phyloP scores from a whole-genome alignment of 2,797 vertebrate genomes.

The Artibeus lituratus region DNA sequence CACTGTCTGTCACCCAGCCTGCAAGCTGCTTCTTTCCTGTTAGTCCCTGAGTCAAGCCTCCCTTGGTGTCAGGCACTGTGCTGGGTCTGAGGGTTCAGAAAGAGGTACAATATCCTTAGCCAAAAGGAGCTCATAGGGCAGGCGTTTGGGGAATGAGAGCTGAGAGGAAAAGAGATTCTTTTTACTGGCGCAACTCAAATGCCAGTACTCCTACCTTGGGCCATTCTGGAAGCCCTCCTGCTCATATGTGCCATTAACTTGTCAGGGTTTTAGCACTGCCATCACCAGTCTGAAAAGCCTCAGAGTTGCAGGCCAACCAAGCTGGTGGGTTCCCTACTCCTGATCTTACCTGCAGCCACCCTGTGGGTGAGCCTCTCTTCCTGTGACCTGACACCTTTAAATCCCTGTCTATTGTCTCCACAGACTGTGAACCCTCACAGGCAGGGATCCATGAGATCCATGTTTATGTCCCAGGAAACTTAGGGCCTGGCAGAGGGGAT shows the following conservation, averaged over 20 bases:
- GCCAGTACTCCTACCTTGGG: too few relatives aligned
- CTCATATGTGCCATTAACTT: neutral
- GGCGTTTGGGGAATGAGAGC: too few relatives aligned
- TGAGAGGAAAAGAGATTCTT: neutral
- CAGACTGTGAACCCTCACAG: neutral
- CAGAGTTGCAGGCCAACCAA: neutral
- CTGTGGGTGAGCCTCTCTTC: neutral
- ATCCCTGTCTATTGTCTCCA: neutral
- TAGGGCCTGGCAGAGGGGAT: neutral
- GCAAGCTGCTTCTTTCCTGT: neutral
- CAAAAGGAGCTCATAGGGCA: too few relatives aligned
- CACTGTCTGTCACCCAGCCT: fast-evolving
- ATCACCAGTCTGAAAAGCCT: neutral
- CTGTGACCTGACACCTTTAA: neutral
- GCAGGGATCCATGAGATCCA: neutral
- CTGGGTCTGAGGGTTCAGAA: too few relatives aligned
- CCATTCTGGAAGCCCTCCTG: neutral
- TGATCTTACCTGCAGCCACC: neutral
- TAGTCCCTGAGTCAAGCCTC: neutral
- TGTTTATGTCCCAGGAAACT: neutral
- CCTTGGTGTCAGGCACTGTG: neutral
- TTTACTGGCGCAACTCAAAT: neutral
- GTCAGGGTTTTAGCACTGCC: neutral
- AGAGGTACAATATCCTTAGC: neutral
- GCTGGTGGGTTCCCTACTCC: neutral